Conservation (phyloP, 2,797 vertebrate genomes). For the Peromyscus eremicus region DNA sequence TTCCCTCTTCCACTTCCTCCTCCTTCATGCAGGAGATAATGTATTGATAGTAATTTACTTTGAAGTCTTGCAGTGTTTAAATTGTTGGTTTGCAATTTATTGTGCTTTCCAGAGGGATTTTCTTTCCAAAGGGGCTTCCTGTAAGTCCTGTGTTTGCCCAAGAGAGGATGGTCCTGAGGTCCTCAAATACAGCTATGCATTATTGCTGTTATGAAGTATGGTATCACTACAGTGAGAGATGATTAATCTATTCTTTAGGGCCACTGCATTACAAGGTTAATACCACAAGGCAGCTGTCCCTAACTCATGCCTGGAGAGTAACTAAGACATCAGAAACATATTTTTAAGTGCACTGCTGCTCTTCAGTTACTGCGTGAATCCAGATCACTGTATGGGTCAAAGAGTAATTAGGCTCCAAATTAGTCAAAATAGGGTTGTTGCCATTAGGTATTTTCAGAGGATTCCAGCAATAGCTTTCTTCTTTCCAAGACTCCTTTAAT, state of each 20-base stretch:
- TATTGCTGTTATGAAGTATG: not conserved
- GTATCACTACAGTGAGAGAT: not conserved
- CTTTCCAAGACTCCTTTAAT: not conserved
- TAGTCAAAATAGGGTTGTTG: not conserved
- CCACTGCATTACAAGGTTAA: constrained; percentile 33
- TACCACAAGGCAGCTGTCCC: not conserved
- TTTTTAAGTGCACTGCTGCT: not conserved
- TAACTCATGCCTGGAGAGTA: constrained; percentile 27
- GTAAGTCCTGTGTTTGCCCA: not conserved
- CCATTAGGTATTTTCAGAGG: not conserved
- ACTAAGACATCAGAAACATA: not conserved
- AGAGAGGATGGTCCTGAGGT: not conserved
- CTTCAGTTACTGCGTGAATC: not conserved
- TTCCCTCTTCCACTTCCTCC: not conserved
- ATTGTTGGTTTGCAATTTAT: constrained; percentile 46
- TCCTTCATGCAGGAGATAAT: not conserved
- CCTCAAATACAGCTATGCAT: not conserved
- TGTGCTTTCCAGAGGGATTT: constrained; percentile 47
- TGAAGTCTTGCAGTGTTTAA: constrained; percentile 30
- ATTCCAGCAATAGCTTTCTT: constrained; percentile 18
- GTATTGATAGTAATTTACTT: constrained; percentile 12
- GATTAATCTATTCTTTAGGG: not conserved
- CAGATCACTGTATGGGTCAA: not conserved
- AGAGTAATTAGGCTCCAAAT: not conserved
- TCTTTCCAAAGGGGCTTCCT: constrained; percentile 11